Conservation (phyloP, 2,797 vertebrate species). For the Danionella dracula region DNA sequence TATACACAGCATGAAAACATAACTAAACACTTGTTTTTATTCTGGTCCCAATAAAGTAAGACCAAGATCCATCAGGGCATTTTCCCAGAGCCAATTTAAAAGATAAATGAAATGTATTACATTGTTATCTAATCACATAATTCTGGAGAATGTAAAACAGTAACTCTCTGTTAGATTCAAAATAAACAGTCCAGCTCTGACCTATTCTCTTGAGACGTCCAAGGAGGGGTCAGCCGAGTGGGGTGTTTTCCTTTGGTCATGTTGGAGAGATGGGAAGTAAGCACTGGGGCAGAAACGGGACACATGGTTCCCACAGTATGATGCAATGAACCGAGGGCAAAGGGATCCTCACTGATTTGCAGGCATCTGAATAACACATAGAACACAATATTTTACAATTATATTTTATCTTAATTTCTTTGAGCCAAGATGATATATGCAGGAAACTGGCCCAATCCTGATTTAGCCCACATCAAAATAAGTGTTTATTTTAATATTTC, state of each 20-base stretch:
- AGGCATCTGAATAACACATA: constrained; percentile 26
- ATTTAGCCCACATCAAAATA: too few species aligned
- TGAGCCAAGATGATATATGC: not conserved
- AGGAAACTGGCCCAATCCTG: too few species aligned
- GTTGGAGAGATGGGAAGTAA: constrained; percentile 52
- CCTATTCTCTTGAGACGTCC: not conserved
- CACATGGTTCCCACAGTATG: constrained; percentile 63
- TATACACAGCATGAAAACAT: too few species aligned
- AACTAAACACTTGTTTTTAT: too few species aligned
- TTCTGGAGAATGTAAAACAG: not conserved
- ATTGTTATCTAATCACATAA: not conserved
- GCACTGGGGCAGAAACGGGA: constrained; percentile 64
- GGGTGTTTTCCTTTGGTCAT: constrained; percentile 55
- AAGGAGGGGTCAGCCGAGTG: constrained; percentile 28
- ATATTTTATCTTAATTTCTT: constrained; percentile 6
- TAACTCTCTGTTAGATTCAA: not conserved
- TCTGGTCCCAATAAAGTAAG: too few species aligned
- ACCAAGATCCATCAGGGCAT: too few species aligned
- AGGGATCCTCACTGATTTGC: constrained; percentile 35
- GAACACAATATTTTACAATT: not conserved
- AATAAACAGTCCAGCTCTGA: not conserved
- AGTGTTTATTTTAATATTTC: too few species aligned
- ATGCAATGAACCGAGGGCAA: constrained; percentile 56
- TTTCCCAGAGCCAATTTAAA: not conserved
- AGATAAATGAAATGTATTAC: not conserved